These are phyloP conservation scores for Nymphalis c-album DNA, from an alignment of 2,888 invertebrate species.

Conservation along the genomic window DNA sequence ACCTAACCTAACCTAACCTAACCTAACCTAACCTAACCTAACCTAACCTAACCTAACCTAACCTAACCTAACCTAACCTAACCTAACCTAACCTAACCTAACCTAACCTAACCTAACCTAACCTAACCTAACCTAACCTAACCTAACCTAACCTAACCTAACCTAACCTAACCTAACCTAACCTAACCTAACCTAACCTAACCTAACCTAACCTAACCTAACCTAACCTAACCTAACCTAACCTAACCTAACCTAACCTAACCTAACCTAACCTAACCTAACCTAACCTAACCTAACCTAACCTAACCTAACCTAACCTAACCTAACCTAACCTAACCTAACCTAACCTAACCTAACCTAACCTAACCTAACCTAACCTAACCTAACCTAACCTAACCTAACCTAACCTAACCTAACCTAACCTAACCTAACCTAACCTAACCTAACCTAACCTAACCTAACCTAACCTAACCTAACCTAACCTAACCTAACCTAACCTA, in stretches of 20 bases:
- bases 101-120: background rate
- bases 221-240: constrained; percentile 1
- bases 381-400: constrained; percentile 1
- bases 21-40: constrained; percentile 19
- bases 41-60: constrained; percentile 13
- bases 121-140: constrained; percentile 1
- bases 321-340: background rate
- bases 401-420: background rate
- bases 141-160: constrained; percentile 1
- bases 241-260: constrained; percentile 1
- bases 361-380: constrained; percentile 1
- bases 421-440: too few relatives aligned
- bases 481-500: background rate
- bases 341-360: constrained; percentile 1
- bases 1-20: constrained; percentile 17
- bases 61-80: constrained; percentile 7
- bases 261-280: constrained; percentile 1
- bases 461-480: background rate
- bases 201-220: background rate
- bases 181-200: constrained; percentile 1
- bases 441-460: too few relatives aligned
- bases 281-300: background rate
- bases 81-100: background rate
- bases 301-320: background rate
- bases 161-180: constrained; percentile 1